Percentiles rank a stretch among this genome's conserved stretches.
These are phyloP conservation scores for Hippocampus guttulatus DNA, from an alignment of 2,113 vertebrate genomes.

Conservation along the genomic window DNA sequence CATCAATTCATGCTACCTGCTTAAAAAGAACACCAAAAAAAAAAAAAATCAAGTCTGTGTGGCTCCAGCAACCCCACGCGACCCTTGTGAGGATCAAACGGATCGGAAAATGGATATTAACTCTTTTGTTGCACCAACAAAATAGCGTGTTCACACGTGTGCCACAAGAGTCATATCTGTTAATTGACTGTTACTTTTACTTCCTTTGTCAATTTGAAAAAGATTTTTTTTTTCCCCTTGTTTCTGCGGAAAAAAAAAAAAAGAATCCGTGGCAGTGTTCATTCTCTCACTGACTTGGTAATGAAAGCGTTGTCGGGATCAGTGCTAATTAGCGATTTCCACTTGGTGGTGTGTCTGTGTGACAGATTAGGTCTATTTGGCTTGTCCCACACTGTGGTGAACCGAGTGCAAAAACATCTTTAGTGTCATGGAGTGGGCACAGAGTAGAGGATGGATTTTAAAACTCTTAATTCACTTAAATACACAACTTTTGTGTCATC, in stretches of 20 bases:
- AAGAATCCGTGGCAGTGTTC: conserved; percentile 18
- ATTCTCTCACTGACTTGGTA: conserved; percentile 45
- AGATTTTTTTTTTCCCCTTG: too few relatives aligned
- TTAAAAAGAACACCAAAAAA: too few relatives aligned
- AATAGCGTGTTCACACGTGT: too few relatives aligned
- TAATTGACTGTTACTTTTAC: not conserved
- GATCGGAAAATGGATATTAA: too few relatives aligned
- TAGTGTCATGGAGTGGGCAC: conserved; percentile 43
- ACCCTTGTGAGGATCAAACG: too few relatives aligned
- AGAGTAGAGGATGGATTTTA: conserved; percentile 7
- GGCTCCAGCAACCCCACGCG: too few relatives aligned
- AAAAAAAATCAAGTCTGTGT: too few relatives aligned
- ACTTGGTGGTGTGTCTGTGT: conserved; percentile 50
- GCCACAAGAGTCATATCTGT: conserved; percentile 3
- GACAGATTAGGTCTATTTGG: conserved; percentile 53
- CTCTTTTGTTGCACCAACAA: too few relatives aligned
- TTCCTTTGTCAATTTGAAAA: not conserved
- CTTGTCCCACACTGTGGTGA: conserved; percentile 33
- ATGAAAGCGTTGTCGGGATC: conserved; percentile 58
- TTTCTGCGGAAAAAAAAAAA: conserved; percentile 22
- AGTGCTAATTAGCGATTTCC: conserved; percentile 64
- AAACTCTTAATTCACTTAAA: conserved; percentile 45
- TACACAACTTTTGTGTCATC: conserved; percentile 14
- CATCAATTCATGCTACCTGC: too few relatives aligned
- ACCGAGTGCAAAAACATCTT: conserved; percentile 48